These are phyloP conservation scores for Parascotia fuliginaria DNA, from an alignment of 2,888 invertebrate genomes.

Conservation along the genomic window DNA sequence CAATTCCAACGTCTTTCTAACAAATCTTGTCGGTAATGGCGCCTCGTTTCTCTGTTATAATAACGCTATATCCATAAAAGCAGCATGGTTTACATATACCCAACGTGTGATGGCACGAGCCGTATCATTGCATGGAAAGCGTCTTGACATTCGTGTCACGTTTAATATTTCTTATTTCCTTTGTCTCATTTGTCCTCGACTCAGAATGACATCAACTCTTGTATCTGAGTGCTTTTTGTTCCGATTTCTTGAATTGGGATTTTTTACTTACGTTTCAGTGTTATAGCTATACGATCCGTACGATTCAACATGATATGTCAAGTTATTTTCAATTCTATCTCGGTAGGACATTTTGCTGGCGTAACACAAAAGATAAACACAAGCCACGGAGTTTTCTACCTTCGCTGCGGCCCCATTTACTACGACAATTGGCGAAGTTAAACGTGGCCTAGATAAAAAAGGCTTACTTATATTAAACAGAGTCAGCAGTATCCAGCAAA, in stretches of 20 bases:
- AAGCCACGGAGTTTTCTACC: conserved; percentile 14
- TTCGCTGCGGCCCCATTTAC: conserved; percentile 33
- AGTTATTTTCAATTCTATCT: conserved; percentile 25
- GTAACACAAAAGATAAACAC: conserved; percentile 23
- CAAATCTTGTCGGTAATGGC: conserved; percentile 53
- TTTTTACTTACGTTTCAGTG: conserved; percentile 48
- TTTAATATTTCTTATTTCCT: conserved; percentile 84
- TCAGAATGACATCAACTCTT: conserved; percentile 72
- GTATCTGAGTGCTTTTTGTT: conserved; percentile 67
- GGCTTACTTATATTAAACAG: conserved; percentile 38
- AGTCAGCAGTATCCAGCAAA: conserved; percentile 28
- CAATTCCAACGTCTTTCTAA: conserved; percentile 46
- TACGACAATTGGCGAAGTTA: conserved; percentile 31
- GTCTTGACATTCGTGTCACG: conserved; percentile 78
- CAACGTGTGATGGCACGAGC: conserved; percentile 60
- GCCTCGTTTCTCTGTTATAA: conserved; percentile 58
- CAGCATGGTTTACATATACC: conserved; percentile 65
- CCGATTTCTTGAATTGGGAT: conserved; percentile 50
- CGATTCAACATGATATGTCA: conserved; percentile 11
- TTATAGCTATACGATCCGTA: conserved; percentile 40
- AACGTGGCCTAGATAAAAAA: conserved; percentile 39
- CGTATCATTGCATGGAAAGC: conserved; percentile 70
- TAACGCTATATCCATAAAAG: conserved; percentile 68
- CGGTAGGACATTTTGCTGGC: conserved; percentile 12
- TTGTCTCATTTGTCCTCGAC: conserved; percentile 80